Base-by-base conservation (phyloP, 2,888 invertebrate species). In the Drosophila helvetica region DNA sequence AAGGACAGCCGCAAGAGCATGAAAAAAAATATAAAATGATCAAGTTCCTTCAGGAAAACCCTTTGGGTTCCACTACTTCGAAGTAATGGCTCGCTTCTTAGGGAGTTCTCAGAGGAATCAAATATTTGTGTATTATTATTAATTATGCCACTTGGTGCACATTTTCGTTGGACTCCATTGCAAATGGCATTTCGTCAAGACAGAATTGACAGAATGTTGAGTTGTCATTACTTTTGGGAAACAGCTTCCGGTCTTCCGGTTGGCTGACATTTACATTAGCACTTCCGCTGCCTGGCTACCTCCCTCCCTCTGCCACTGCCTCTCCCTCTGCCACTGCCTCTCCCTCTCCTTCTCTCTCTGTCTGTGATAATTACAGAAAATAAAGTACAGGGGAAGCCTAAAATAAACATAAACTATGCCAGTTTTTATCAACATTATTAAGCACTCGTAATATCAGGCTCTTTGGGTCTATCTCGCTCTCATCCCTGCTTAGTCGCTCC, bases 361-460 rank as follows among this genome's bases (percentile, higher is more conserved):
- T 43, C 25, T 50, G 58, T 65, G 48, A 78, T 85, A 80, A 80
- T 80, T 84, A 78, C 69, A 70, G 56, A 45, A 83, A 80, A 67
- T 78, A 27, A 27, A 57, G 66, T 33, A 27, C 46, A n/a, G 30
- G 55, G 30, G 55, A 60, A 48, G 22, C 60, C 15, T 42, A 67
- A 64, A 55, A 57, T 51, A 54, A 56, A 47, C 78, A 56, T 59
- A 60, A 77, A 62, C 71, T 66, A 63, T 69, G 71, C 70, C 71
- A 46, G 67, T 79, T 88, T 82, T 85, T 82, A 85, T 88, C 83
- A 85, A 78, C 85, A 66, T 61, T 83, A 86, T 88, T 88, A 8
- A 27, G 27, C 76, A 78, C 75, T 77, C 84, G 65, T 50, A 83
- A 82, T 80, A 69, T 75, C 75, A 64, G 67, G 58, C 48, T 68